These are phyloP conservation scores for Carassius gibelio DNA, from an alignment of 2,113 vertebrate genomes.

Conservation along the genomic window DNA sequence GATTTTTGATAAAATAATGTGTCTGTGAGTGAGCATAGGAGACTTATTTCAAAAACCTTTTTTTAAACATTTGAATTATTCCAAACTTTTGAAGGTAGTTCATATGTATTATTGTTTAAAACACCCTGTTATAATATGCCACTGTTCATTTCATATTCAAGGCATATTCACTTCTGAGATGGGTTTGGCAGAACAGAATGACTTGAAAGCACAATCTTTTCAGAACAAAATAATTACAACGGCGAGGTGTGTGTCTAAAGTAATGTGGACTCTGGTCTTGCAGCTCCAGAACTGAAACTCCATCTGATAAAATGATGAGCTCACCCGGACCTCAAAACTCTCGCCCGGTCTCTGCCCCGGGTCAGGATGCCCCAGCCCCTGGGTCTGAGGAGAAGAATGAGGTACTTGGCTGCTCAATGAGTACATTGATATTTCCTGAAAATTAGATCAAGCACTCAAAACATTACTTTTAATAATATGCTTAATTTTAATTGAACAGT, in stretches of 20 bases:
- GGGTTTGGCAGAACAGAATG: neutral
- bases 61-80: neutral
- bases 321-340: slow-evolving; percentile 75
- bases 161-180: neutral
- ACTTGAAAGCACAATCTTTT: slow-evolving; percentile 10
- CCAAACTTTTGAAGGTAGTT: neutral
- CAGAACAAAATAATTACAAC: neutral
- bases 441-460: neutral
- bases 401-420: slow-evolving; percentile 71
- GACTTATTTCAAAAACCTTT: neutral
- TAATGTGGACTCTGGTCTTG: slow-evolving; percentile 23
- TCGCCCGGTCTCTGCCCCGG: slow-evolving; percentile 80
- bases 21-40: neutral
- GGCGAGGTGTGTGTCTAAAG: neutral
- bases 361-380: slow-evolving; percentile 73
- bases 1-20: neutral
- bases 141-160: neutral
- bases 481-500: neutral
- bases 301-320: slow-evolving; percentile 84
- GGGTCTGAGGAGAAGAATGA: slow-evolving; percentile 86
- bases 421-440: neutral
- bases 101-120: neutral
- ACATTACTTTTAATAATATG: neutral
- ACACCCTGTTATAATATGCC: neutral
- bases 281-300: slow-evolving; percentile 88